phyloP scores from a whole-genome alignment of 2,888 invertebrate genomes.

The Oeneis ivallda region DNA sequence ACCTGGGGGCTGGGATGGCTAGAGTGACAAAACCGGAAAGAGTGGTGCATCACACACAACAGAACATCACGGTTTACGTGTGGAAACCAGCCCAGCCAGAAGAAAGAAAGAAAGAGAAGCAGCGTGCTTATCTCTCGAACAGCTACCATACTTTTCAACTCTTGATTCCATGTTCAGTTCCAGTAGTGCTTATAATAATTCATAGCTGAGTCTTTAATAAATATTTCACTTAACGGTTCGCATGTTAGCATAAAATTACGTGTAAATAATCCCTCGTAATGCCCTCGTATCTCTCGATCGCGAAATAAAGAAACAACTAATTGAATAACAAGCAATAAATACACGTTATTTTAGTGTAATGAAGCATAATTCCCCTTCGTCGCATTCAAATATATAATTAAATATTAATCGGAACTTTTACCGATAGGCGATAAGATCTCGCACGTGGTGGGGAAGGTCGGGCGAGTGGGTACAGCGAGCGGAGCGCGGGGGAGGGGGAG shows the following conservation, averaged over 20 bases:
- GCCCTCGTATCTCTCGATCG: not conserved
- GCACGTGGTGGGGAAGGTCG: not conserved
- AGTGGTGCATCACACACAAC: no score
- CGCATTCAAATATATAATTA: not conserved
- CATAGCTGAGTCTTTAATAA: not conserved
- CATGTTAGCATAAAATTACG: not conserved
- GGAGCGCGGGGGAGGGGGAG: not conserved
- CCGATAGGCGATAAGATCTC: conserved; percentile 11
- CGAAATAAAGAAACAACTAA: not conserved
- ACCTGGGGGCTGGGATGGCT: no score
- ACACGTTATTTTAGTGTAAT: no score
- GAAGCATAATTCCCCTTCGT: conserved; percentile 3
- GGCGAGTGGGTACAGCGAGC: not conserved
- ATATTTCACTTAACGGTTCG: not conserved
- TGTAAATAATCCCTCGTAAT: not conserved
- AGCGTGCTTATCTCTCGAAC: no score
- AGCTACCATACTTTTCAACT: no score
- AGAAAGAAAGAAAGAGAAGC: no score
- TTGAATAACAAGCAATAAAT: not conserved
- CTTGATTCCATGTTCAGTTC: no score
- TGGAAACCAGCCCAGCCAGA: no score
- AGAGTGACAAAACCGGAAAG: no score
- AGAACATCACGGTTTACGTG: no score
- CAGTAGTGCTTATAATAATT: no score
- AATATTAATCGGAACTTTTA: conserved; percentile 1